These are phyloP conservation scores for Drosophila merina DNA, from an alignment of 2,888 invertebrate species.

Conservation along the genomic window DNA sequence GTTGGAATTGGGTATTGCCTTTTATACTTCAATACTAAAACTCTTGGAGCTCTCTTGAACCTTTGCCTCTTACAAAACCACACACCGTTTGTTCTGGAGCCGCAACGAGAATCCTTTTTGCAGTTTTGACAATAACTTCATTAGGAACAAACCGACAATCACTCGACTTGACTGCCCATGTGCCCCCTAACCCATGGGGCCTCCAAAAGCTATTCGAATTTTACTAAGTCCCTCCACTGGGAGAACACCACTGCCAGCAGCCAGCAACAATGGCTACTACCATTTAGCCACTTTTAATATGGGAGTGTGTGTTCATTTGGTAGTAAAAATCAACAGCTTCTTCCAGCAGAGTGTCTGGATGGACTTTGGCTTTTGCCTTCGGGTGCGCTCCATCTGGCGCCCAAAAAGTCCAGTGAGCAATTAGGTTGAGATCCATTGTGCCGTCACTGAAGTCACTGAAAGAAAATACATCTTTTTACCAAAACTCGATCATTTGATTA, in stretches of 20 bases:
- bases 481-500: too few relatives aligned
- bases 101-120: conserved; percentile 31
- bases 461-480: not conserved
- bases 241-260: conserved; percentile 1
- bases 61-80: not conserved
- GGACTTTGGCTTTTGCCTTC: conserved; percentile 9
- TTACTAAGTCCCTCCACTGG: not conserved
- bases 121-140: conserved; percentile 60
- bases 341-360: conserved; percentile 27
- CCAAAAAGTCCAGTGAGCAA: conserved; percentile 55
- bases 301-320: conserved; percentile 31
- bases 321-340: conserved; percentile 51
- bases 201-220: not conserved
- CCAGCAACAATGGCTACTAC: conserved; percentile 24
- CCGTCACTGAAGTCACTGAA: not conserved
- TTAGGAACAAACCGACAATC: conserved; percentile 55
- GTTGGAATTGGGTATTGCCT: not conserved
- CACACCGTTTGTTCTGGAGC: conserved; percentile 15
- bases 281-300: conserved; percentile 57
- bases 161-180: conserved; percentile 43
- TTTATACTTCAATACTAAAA: not conserved
- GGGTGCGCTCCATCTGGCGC: conserved; percentile 15
- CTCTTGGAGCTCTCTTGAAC: not conserved
- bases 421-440: conserved; percentile 40
- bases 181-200: not conserved